These are phyloP conservation scores for Camponotus floridanus DNA, from an alignment of 1,140 invertebrate genomes.

Conservation along the genomic window DNA sequence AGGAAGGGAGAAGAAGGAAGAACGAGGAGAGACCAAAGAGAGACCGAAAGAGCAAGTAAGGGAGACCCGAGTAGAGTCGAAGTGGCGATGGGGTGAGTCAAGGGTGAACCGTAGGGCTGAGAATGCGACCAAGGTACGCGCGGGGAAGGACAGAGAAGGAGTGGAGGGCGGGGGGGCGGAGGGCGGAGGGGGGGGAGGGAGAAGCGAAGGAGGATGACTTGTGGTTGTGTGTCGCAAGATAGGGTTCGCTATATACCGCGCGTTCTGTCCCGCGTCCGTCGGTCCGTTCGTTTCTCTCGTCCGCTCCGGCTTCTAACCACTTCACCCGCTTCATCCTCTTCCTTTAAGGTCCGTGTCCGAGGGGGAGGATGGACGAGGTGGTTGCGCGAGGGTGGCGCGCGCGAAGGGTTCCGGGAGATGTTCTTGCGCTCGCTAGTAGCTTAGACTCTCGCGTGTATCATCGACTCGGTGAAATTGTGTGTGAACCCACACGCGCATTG, in stretches of 20 bases:
- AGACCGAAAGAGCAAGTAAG: constrained; percentile 77
- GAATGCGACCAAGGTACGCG: constrained; percentile 73
- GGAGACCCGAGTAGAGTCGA: constrained; percentile 72
- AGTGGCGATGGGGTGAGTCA: constrained; percentile 69
- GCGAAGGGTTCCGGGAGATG: constrained; percentile 75
- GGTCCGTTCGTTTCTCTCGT: constrained; percentile 78
- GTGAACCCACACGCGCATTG: constrained; percentile 76
- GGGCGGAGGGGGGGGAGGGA: no score
- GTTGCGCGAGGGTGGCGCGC: constrained; percentile 71
- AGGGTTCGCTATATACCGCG: constrained; percentile 77
- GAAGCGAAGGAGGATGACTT: constrained; percentile 79
- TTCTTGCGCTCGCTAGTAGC: constrained; percentile 80
- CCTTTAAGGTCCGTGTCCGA: constrained; percentile 80
- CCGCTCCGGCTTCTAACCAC: constrained; percentile 74
- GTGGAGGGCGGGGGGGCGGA: no score
- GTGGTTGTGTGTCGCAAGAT: constrained; percentile 85
- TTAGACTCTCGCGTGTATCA: constrained; percentile 66
- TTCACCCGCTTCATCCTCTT: constrained; percentile 73
- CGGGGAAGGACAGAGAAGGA: constrained; percentile 17
- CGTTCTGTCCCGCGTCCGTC: constrained; percentile 76
- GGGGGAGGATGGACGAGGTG: constrained; percentile 73
- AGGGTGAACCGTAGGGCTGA: constrained; percentile 73
- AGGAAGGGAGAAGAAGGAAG: constrained; percentile 51
- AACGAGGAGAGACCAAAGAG: constrained; percentile 62
- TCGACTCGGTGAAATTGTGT: constrained; percentile 69